Evolutionary conservation across 2,888 invertebrate species (phyloP).

Genomic region (Phengaris alcon): DNA sequence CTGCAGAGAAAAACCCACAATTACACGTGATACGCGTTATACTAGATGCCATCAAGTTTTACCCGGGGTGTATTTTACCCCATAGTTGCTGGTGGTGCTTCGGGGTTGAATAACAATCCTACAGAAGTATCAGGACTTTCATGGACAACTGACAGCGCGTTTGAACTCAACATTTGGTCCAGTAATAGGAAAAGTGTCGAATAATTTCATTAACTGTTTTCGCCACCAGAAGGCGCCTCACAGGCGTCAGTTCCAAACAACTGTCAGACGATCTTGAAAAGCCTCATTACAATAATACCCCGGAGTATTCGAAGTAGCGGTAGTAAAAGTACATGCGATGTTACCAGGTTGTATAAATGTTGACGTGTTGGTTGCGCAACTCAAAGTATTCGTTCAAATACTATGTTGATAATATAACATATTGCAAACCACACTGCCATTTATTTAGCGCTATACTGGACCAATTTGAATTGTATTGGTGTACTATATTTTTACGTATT

Average conservation of each 20-base stretch:
- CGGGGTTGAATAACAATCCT: too few relatives aligned
- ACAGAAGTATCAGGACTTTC: too few relatives aligned
- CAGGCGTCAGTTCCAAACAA: not conserved
- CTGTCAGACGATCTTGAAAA: not conserved
- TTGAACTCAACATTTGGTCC: too few relatives aligned
- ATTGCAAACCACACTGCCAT: conserved; percentile 1
- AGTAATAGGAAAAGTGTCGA: too few relatives aligned
- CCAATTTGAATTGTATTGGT: not conserved
- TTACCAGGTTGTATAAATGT: not conserved
- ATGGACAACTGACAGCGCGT: too few relatives aligned
- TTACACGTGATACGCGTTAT: conserved; percentile 53
- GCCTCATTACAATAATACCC: not conserved
- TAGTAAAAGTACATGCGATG: not conserved
- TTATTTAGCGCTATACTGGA: not conserved
- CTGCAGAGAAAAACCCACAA: conserved; percentile 78
- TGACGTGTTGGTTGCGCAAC: not conserved
- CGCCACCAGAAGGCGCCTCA: too few relatives aligned
- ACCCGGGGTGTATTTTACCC: not conserved
- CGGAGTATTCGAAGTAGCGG: not conserved
- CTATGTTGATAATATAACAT: not conserved
- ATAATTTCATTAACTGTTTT: too few relatives aligned
- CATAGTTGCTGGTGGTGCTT: too few relatives aligned
- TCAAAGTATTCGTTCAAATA: not conserved
- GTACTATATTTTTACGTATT: not conserved
- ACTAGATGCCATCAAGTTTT: not conserved